These are phyloP conservation scores for Phoenoteleia sp. DNA, from an alignment of 2,888 invertebrate species.

Conservation along the genomic window DNA sequence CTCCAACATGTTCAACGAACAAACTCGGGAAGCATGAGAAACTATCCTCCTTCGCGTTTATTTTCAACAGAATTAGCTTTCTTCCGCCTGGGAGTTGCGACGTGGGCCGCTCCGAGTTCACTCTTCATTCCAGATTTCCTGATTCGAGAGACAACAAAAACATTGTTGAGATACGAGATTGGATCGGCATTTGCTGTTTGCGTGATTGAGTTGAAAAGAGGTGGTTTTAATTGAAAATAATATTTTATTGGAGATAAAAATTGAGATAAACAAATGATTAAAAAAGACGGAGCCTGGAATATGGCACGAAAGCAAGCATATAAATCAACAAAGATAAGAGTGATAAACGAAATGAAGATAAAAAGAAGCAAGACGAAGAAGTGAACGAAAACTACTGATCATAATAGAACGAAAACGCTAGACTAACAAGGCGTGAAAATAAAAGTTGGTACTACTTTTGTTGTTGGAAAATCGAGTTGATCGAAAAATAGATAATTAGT, in stretches of 20 bases:
- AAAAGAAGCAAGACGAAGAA: constrained; percentile 41
- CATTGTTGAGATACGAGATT: constrained; percentile 76
- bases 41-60: constrained; percentile 22
- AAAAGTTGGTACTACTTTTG: background rate
- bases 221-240: constrained; percentile 5
- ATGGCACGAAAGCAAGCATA: constrained; percentile 26
- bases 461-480: constrained; percentile 40
- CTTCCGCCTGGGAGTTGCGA: constrained; percentile 75
- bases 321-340: constrained; percentile 45
- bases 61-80: constrained; percentile 46
- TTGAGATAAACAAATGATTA: constrained; percentile 39
- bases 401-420: constrained; percentile 15
- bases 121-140: constrained; percentile 84
- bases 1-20: constrained; percentile 20
- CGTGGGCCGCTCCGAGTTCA: constrained; percentile 79
- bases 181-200: background rate
- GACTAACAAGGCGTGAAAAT: constrained; percentile 33
- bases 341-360: constrained; percentile 49
- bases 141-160: constrained; percentile 81
- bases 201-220: constrained; percentile 7
- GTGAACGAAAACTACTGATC: constrained; percentile 32
- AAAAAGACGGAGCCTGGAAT: constrained; percentile 5
- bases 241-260: constrained; percentile 15
- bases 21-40: background rate
- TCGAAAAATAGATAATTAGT: background rate